These are phyloP conservation scores for Cavia porcellus DNA, from an alignment of 2,113 vertebrate genomes.

Conservation along the genomic window DNA sequence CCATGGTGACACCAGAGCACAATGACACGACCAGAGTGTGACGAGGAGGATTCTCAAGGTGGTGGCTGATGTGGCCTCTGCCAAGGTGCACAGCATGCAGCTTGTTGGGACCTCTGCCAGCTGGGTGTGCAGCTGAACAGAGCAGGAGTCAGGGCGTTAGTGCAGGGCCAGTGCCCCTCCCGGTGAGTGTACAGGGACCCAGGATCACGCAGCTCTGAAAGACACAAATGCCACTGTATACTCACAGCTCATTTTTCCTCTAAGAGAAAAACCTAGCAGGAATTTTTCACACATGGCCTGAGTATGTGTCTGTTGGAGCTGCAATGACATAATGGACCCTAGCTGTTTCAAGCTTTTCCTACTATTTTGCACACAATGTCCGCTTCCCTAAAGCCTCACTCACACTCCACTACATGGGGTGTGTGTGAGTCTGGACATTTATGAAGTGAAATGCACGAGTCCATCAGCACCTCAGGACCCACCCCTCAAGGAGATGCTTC, in stretches of 20 bases:
- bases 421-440: constrained; percentile 4
- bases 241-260: constrained; percentile 74
- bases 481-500: not conserved
- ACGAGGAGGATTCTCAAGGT: not conserved
- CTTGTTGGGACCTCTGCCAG: fast-evolving
- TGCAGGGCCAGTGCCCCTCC: not conserved
- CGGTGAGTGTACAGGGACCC: not conserved
- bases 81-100: not conserved
- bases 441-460: not conserved
- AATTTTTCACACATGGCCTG: constrained; percentile 86
- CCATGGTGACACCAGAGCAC: not conserved
- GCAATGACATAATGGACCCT: constrained; percentile 87
- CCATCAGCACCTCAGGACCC: not conserved
- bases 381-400: constrained; percentile 68
- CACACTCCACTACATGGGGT: constrained; percentile 79
- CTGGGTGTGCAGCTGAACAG: fast-evolving
- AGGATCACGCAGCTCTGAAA: not conserved
- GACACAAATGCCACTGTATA: constrained; percentile 77
- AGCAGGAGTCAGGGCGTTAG: not conserved
- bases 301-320: constrained; percentile 87
- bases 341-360: constrained; percentile 88
- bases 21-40: fast-evolving
- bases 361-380: constrained; percentile 76
- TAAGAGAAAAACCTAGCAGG: constrained; percentile 85
- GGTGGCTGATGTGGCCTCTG: fast-evolving